Percentiles rank a stretch among this genome's conserved stretches.
Evolutionary conservation across 2,113 vertebrate species (phyloP).

Genomic region (Antennarius striatus): DNA sequence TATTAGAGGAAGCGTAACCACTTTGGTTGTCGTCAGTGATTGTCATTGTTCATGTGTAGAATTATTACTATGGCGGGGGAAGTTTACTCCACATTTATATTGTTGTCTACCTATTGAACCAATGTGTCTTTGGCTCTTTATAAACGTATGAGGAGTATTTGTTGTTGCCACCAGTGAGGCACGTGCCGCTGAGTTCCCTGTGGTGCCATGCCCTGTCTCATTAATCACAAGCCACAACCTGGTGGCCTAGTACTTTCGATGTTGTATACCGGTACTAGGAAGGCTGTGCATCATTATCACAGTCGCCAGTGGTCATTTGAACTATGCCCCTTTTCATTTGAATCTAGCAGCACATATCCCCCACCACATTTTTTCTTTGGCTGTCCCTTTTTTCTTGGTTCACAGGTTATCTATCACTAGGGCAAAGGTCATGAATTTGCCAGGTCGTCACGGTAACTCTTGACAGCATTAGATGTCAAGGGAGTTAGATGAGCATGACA

Average conservation of each 20-base stretch:
- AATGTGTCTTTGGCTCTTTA: slow-evolving; percentile 18
- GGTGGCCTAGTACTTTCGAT: slow-evolving; percentile 59
- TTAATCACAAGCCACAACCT: slow-evolving; percentile 77
- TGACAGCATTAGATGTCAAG: slow-evolving; percentile 74
- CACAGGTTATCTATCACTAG: slow-evolving; percentile 74
- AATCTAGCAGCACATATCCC: slow-evolving; percentile 32
- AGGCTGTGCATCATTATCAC: slow-evolving; percentile 55
- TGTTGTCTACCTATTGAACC: slow-evolving; percentile 7
- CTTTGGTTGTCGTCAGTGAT: slow-evolving; percentile 7
- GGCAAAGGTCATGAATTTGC: slow-evolving; percentile 76
- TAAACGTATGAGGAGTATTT: slow-evolving; percentile 27
- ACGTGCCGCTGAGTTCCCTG: slow-evolving; percentile 58
- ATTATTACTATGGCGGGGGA: neutral
- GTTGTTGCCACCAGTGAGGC: slow-evolving; percentile 53
- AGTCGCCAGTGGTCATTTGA: slow-evolving; percentile 69
- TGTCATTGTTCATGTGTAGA: neutral
- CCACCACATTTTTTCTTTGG: slow-evolving; percentile 28
- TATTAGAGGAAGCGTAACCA: slow-evolving; percentile 15
- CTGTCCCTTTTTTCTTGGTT: slow-evolving; percentile 54
- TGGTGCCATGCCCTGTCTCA: slow-evolving; percentile 63
- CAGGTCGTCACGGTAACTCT: slow-evolving; percentile 68
- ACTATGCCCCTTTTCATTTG: slow-evolving; percentile 20
- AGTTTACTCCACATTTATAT: slow-evolving; percentile 6
- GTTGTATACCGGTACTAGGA: slow-evolving; percentile 39
- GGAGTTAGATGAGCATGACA: slow-evolving; percentile 66